Base-by-base conservation (phyloP, 2,797 vertebrate species). In the Columba guinea region DNA sequence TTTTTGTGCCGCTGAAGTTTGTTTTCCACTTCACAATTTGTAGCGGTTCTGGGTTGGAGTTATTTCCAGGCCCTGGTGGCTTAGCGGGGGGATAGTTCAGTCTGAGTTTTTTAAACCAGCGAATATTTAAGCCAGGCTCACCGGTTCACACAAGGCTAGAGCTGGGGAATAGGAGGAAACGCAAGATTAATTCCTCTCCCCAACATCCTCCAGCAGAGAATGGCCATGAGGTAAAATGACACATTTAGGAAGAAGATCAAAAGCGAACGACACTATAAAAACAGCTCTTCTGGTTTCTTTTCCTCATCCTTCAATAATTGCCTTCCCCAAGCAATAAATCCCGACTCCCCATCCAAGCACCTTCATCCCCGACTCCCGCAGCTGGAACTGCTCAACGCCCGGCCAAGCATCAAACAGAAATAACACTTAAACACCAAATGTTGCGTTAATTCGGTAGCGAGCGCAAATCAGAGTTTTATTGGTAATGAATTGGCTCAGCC, bases 401-500 rank as follows among this genome's bases (percentile, higher is more conserved):
- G 7, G 32, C 35, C 63, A 63, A 51, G 55, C 44, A 67, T n/a
- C 44, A 53, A 39, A 2, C 12, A 51, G 70, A 49, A 30, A 46
- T 28, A 70, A 28, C 41, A 48, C 23, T 63, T 53, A 24, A 59
- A 41, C 21, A 1, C 30, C 5, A 51, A n/a, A 12, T 27, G 70
- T 30, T 52, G 48, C 27, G 30, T 74, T 63, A 56, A 60, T 60
- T 87, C 63, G 32, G 30, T 21, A 51, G 51, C 79, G 27, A 5
- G 49, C 84, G 3, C 44, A 80, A 88, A 86, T 67, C 62, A 28
- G 68, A 17, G 87, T 63, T 94, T 92, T 82, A 84, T 46, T 84
- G 82, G 74, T 35, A 62, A 86, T 89, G 94, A 90, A 93, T 95
- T 88, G 94, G 41, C 41, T 44, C 41, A 17, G 86, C 90, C 49